Conservation (phyloP, 1,140 invertebrate genomes). For the Aleiodes sp. region DNA sequence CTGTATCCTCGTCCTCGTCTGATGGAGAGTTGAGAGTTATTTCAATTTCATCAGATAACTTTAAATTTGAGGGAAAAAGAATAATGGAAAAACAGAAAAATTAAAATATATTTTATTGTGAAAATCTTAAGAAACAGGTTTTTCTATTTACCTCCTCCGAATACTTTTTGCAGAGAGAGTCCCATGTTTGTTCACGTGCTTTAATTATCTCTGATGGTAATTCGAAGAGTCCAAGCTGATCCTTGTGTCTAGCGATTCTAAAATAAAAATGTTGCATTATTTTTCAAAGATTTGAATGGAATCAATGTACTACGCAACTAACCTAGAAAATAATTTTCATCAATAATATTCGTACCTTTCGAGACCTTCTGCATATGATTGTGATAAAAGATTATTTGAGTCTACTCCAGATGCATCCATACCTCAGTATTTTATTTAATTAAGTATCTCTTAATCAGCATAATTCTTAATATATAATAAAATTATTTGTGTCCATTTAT, state of each 20-base stretch:
- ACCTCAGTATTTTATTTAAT: background rate
- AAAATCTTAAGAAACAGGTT: background rate
- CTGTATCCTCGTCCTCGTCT: conserved; percentile 20
- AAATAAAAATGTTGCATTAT: conserved; percentile 5
- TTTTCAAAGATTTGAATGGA: background rate
- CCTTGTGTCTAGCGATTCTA: conserved; percentile 24
- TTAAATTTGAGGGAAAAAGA: background rate
- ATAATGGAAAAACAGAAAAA: conserved; percentile 21
- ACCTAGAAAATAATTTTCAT: background rate
- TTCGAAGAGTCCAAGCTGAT: conserved; percentile 19
- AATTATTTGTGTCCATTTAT: no score
- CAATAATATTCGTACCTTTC: background rate
- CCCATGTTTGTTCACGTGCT: conserved; percentile 37
- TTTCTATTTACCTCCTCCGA: conserved; percentile 35
- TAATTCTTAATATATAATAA: no score
- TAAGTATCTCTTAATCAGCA: background rate
- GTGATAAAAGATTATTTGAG: background rate
- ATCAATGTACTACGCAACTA: background rate
- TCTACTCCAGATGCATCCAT: background rate
- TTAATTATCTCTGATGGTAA: conserved; percentile 36
- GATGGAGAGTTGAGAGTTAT: conserved; percentile 19
- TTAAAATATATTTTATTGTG: conserved; percentile 24
- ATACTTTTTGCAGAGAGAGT: conserved; percentile 45
- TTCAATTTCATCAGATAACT: conserved; percentile 28
- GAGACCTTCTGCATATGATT: background rate